Evolutionary conservation across 2,888 invertebrate species (phyloP).

Genomic region (Alloscopus bannaensis): DNA sequence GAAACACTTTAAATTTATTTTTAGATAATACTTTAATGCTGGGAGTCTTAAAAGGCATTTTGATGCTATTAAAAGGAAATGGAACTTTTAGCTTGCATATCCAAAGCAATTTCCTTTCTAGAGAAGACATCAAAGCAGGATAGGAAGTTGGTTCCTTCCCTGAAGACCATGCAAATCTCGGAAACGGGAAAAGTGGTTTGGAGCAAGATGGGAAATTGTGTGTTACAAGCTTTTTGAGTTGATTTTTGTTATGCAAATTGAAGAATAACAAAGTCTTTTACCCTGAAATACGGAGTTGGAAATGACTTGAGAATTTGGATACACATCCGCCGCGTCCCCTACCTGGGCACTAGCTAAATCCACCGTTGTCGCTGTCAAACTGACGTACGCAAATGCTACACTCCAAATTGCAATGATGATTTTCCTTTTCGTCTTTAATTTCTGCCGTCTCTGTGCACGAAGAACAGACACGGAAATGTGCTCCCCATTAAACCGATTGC

Average conservation of each 20-base stretch:
- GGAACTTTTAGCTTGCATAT: no score
- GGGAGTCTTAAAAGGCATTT: no score
- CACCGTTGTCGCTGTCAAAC: conserved; percentile 36
- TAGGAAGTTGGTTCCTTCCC: conserved; percentile 6
- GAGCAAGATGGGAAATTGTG: conserved; percentile 11
- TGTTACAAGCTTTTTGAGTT: neutral
- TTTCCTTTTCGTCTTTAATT: conserved; percentile 45
- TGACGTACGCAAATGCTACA: conserved; percentile 59
- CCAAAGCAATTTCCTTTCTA: no score
- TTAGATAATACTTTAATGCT: no score
- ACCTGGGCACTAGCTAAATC: conserved; percentile 23
- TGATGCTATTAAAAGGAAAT: no score
- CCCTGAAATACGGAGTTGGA: conserved; percentile 24
- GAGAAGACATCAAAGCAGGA: no score
- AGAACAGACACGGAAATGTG: neutral
- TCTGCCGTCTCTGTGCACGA: conserved; percentile 4
- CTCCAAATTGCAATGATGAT: conserved; percentile 60
- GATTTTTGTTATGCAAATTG: conserved; percentile 25
- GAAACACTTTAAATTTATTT: no score
- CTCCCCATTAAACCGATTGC: neutral
- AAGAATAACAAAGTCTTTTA: conserved; percentile 45
- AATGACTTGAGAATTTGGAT: conserved; percentile 18
- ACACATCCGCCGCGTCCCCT: conserved; percentile 32
- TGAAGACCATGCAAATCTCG: conserved; percentile 36
- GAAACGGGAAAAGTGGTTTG: neutral